Base-by-base conservation (phyloP, 2,797 vertebrate species). In the Trematomus bernacchii region DNA sequence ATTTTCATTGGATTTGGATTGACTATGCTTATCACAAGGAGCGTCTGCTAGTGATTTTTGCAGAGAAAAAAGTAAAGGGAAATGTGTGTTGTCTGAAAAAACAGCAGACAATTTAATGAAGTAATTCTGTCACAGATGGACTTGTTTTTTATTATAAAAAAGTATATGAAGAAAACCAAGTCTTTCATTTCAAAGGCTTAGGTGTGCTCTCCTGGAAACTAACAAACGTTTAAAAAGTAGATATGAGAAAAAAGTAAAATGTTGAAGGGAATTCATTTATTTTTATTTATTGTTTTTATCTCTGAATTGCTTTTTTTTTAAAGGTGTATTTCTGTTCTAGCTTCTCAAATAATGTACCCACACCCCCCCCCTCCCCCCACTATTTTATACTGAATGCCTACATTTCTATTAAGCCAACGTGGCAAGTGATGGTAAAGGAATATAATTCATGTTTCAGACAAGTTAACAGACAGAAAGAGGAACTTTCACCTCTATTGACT, bases 121-220 rank as follows among this genome's bases (percentile, higher is more conserved):
- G 95, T 96, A 96, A 92, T 96, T 95, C 94, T 95, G 95, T 96
- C 95, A 94, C 94, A 94, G 94, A 95, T 95, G 95, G 94, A 96
- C 94, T 94, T 91, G 88, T 95, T 95, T 95, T 94, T 95, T 93
- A 95, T 95, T 93, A 94, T 93, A 86, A 93, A 93, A 91, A 94
- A 92, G 85, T 95, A 96, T 95, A 96, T 95, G 95, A 96, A 95
- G 95, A 95, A 95, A 94, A 95, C 93, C 86, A 95, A 94, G 95
- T 95, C 95, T 96, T 96, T 96, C 84, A 95, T 96, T 96, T 95
- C 92, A 96, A 96, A 96, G 95, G 92, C 94, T 94, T 94, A 74
- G 94, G 93, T 90, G 93, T 77, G 72, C 80, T 91, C 80, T 93
- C 93, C 91, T 93, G 86, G 92, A 90, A 93, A 95, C 94, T 96